Evolutionary conservation across 92 coral and sea anemone genomes (phyloP).

Genomic region (Umimayanthus kanabou): DNA sequence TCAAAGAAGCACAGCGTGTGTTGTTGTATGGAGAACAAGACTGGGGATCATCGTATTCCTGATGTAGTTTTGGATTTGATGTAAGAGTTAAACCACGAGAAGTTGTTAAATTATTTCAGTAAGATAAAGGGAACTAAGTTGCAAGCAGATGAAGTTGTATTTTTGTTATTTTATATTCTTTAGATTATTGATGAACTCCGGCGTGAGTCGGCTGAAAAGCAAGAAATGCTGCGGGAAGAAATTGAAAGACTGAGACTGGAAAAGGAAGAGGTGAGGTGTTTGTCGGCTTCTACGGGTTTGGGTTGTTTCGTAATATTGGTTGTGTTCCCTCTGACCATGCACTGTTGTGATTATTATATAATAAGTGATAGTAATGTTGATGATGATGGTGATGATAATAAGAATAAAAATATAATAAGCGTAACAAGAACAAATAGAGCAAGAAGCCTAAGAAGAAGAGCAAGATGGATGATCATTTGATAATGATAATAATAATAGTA

Average conservation of each 20-base stretch:
- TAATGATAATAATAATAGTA: neutral
- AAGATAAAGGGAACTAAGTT: neutral
- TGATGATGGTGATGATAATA: neutral
- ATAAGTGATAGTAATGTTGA: neutral
- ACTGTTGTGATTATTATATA: neutral
- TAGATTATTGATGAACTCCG: constrained; percentile 33
- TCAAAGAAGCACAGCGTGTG: too few species aligned
- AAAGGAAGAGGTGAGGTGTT: constrained; percentile 24
- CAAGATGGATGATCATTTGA: too few species aligned
- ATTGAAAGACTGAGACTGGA: constrained; percentile 31
- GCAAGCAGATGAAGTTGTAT: too few species aligned
- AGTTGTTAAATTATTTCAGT: neutral
- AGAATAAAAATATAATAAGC: neutral
- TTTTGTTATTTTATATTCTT: neutral
- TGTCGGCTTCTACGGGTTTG: neutral
- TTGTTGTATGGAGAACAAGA: too few species aligned
- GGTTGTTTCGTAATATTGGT: neutral
- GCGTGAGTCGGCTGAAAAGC: constrained; percentile 40
- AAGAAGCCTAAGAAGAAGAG: neutral
- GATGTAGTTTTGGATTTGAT: neutral
- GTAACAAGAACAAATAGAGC: neutral
- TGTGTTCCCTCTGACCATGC: neutral
- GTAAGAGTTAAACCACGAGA: neutral
- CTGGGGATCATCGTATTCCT: too few species aligned
- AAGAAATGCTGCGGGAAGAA: constrained; percentile 29